These are phyloP conservation scores for Tenebrosternarchus preto DNA, from an alignment of 2,113 vertebrate genomes.

Conservation along the genomic window DNA sequence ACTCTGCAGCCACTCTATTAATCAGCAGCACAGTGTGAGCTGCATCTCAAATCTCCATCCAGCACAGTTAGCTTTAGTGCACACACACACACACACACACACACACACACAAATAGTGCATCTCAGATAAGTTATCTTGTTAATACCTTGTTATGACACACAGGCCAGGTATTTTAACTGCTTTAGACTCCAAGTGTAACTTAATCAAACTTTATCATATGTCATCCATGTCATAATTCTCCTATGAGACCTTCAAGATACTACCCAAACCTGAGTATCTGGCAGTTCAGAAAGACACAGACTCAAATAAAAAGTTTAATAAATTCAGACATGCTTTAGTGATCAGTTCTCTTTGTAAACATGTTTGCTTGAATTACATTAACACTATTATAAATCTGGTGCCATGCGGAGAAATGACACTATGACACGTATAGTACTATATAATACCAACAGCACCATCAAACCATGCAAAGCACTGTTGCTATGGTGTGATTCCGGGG, in stretches of 20 bases:
- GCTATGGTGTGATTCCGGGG: neutral
- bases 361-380: too few relatives aligned
- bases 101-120: neutral
- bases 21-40: constrained; percentile 32
- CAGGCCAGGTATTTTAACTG: neutral
- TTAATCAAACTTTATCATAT: neutral
- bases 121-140: neutral
- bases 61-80: neutral
- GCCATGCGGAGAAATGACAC: too few relatives aligned
- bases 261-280: too few relatives aligned
- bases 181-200: neutral
- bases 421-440: too few relatives aligned
- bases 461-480: neutral
- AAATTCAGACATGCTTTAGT: too few relatives aligned
- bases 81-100: neutral
- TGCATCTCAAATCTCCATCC: constrained; percentile 20
- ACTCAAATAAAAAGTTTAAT: too few relatives aligned
- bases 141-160: neutral
- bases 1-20: constrained; percentile 42
- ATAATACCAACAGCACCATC: too few relatives aligned
- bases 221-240: neutral
- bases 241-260: too few relatives aligned
- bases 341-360: too few relatives aligned
- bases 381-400: too few relatives aligned
- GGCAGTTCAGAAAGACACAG: too few relatives aligned